Conservation (phyloP, 2,888 invertebrate species). For the Napeogenes inachia region DNA sequence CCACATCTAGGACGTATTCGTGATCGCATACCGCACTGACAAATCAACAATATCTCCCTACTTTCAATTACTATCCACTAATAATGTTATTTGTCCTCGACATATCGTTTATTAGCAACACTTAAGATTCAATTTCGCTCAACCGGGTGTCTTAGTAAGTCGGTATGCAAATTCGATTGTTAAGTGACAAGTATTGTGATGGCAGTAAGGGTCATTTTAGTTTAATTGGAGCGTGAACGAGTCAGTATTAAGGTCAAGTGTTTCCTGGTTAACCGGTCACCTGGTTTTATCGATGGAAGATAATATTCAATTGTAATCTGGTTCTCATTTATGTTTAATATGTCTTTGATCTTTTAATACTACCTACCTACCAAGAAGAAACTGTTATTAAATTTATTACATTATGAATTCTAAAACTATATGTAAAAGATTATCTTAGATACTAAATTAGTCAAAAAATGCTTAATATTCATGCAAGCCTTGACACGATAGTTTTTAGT, state of each 20-base stretch:
- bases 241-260: constrained; percentile 32
- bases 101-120: neutral
- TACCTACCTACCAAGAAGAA: too few species aligned
- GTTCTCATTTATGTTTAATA: neutral
- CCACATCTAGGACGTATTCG: constrained; percentile 7
- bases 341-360: too few species aligned
- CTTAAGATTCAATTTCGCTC: neutral
- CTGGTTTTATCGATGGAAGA: constrained; percentile 13
- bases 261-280: constrained; percentile 29
- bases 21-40: constrained; percentile 19
- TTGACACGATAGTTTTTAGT: too few species aligned
- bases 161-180: constrained; percentile 6
- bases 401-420: too few species aligned
- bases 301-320: constrained; percentile 7
- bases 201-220: constrained; percentile 20
- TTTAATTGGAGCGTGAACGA: constrained; percentile 30
- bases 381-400: too few species aligned
- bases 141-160: neutral
- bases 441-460: too few species aligned
- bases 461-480: too few species aligned
- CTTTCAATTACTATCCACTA: neutral
- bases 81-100: neutral
- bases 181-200: constrained; percentile 23
- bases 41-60: neutral
- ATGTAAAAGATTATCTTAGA: too few species aligned